Base-by-base conservation (phyloP, 2,797 vertebrate species). In the Molossus alvarezi region DNA sequence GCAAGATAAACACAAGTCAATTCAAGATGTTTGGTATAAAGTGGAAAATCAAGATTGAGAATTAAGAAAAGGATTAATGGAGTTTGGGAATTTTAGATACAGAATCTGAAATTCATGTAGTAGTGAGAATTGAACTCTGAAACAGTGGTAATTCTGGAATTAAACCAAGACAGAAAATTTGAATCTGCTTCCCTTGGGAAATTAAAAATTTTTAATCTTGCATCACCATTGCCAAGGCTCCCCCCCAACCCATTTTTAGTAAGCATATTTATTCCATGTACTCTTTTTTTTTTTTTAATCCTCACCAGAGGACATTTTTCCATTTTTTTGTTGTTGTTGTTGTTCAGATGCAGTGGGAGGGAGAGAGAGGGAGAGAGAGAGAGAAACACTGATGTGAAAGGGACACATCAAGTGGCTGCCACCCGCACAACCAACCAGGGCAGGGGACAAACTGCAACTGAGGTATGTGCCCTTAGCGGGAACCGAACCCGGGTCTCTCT, bases 161-260 rank as follows among this genome's bases (percentile, higher is more conserved):
- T 37, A 85, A 73, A 67, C 45, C 23, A 41, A 82, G n/a, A 65
- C 37, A 48, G 64, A 90, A 62, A 89, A 72, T 45, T 9, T 29
- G 12, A 45, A 71, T 85, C 65, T 92, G 64, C 60, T 73, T 64
- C 33, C 21, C 20, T 57, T 51, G 29, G 64, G 53, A 84, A 83
- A 89, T 84, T 72, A 69, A 92, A 76, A 64, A 57, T 84, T 86
- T 76, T 72, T 84, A 3, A 93, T 65, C 57, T 79, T 57, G 4
- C 25, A 58, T 80, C 37, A 72, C 23, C 9, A 15, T n/a, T 53
- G 84, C 20, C 21, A 53, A 67, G 8, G 41, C 41, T 45, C 41
- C 41, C 41, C 41, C 41, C 41, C 4, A 5, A 5, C 41, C 41
- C 41, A 45, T 45, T 45, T 45, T 45, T 87, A 60, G 41, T 27